phyloP scores from a whole-genome alignment of 2,797 vertebrate genomes.

The Rhinoraja longicauda region DNA sequence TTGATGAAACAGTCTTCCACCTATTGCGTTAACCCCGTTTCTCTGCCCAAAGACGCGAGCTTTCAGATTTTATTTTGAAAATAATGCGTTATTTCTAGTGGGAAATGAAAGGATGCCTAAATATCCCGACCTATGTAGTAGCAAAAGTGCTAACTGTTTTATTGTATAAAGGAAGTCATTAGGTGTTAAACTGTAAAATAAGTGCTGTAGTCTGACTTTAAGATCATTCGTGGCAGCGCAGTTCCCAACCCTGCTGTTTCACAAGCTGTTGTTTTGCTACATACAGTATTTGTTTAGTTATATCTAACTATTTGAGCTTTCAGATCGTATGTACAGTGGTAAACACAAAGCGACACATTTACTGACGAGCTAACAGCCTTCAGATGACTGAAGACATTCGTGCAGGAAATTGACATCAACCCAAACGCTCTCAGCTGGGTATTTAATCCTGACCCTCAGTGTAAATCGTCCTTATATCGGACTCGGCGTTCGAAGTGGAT shows the following conservation, averaged over 20 bases:
- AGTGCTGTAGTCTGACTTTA: conserved; percentile 28
- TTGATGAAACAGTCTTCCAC: no score
- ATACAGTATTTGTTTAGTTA: conserved; percentile 33
- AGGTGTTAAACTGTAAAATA: conserved; percentile 31
- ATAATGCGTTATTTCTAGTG: neutral
- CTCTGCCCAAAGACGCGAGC: no score
- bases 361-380: neutral
- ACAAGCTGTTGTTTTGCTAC: conserved; percentile 38
- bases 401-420: conserved; percentile 21
- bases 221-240: conserved; percentile 30
- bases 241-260: conserved; percentile 37
- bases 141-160: conserved; percentile 2
- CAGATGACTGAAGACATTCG: neutral
- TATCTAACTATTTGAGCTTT: conserved; percentile 27
- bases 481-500: neutral
- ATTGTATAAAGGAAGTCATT: conserved; percentile 27
- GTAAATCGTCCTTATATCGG: neutral
- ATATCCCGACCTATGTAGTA: neutral
- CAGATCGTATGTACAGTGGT: conserved; percentile 18
- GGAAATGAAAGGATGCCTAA: neutral
- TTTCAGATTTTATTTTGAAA: neutral
- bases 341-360: conserved; percentile 27
- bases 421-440: neutral
- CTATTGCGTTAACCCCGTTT: no score
- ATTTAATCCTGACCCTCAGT: neutral